Conservation (phyloP, 2,113 vertebrate genomes). For the Mesoclemmys tuberculata region DNA sequence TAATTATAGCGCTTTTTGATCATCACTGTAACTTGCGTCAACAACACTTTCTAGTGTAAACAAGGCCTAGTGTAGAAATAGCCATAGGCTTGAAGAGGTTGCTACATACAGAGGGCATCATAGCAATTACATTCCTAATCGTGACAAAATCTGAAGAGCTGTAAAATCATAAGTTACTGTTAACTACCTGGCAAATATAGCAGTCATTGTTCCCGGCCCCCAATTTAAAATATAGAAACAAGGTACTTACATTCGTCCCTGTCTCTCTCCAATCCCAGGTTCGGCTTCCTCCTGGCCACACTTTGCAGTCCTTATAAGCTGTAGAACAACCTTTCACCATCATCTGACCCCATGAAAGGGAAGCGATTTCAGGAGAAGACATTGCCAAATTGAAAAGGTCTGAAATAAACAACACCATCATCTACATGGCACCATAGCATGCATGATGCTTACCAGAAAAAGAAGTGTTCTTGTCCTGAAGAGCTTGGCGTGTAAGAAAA, state of each 20-base stretch:
- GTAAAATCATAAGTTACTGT: not conserved
- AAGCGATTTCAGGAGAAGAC: conserved; percentile 93
- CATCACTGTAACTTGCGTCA: too few relatives aligned
- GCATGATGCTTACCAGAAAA: not conserved
- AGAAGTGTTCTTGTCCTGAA: not conserved
- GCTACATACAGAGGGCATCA: not conserved
- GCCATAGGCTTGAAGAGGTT: not conserved
- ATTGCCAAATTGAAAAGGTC: conserved; percentile 71
- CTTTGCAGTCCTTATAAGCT: conserved; percentile 95
- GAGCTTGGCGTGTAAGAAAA: conserved; percentile 32
- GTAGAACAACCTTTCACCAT: conserved; percentile 88
- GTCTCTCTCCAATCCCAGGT: conserved; percentile 98
- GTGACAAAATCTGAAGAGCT: not conserved
- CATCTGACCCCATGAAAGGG: conserved; percentile 95
- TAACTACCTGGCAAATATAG: not conserved
- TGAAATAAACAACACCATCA: conserved; percentile 70
- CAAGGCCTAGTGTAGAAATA: not conserved
- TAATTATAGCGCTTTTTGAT: too few relatives aligned
- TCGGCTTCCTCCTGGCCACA: conserved; percentile 96
- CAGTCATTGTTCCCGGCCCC: not conserved
- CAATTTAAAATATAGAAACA: not conserved
- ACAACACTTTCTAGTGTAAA: too few relatives aligned
- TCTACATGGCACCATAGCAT: conserved; percentile 21
- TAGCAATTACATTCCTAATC: not conserved
- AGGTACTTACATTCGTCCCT: conserved; percentile 88